These are phyloP conservation scores for Petrolisthes manimaculis DNA, from an alignment of 2,888 invertebrate genomes.

Conservation along the genomic window DNA sequence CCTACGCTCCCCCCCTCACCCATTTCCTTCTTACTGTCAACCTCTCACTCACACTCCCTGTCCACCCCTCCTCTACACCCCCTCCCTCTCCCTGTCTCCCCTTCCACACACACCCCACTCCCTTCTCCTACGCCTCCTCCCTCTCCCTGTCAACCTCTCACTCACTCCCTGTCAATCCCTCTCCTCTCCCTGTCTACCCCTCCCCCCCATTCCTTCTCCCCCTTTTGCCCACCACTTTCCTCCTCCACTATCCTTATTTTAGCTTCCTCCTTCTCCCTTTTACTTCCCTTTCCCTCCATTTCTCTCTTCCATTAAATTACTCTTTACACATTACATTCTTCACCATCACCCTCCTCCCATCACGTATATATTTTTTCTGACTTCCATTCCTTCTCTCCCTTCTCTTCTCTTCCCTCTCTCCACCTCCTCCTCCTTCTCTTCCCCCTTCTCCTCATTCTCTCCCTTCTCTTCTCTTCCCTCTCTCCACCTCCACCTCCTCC, in stretches of 20 bases:
- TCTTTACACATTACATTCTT: neutral
- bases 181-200: neutral
- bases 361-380: too few species aligned
- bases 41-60: neutral
- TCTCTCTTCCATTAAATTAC: neutral
- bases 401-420: neutral
- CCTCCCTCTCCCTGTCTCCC: constrained; percentile 1
- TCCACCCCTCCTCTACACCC: neutral
- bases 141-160: neutral
- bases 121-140: neutral
- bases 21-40: neutral
- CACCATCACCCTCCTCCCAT: neutral
- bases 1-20: too few species aligned
- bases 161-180: neutral
- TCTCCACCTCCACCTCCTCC: neutral
- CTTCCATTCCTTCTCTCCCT: neutral
- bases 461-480: neutral
- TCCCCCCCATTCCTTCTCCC: neutral
- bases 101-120: neutral
- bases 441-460: neutral
- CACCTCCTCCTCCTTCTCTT: neutral
- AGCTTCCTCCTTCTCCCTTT: neutral
- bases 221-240: neutral
- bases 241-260: neutral
- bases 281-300: neutral